These are phyloP conservation scores for Chelon labrosus DNA, from an alignment of 2,797 vertebrate genomes.

Conservation along the genomic window DNA sequence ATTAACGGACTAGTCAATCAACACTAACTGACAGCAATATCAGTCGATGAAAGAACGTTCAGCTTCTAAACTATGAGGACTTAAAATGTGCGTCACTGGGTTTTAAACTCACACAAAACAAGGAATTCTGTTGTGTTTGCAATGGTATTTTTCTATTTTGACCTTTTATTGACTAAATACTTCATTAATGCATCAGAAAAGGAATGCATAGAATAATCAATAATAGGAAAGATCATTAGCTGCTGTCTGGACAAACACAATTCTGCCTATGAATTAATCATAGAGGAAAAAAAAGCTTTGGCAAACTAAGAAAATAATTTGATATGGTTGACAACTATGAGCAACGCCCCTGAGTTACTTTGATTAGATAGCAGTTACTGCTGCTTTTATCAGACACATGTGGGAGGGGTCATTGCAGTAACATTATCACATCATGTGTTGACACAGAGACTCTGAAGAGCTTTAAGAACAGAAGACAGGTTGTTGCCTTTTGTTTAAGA, in stretches of 20 bases:
- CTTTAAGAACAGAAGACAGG: slow-evolving; percentile 20
- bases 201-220: neutral
- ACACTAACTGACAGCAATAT: neutral
- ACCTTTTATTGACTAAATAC: neutral
- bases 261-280: slow-evolving; percentile 51
- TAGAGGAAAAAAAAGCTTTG: slow-evolving; percentile 51
- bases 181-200: neutral
- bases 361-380: slow-evolving; percentile 70
- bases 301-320: slow-evolving; percentile 69
- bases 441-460: slow-evolving; percentile 40
- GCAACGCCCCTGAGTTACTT: slow-evolving; percentile 58
- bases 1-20: neutral
- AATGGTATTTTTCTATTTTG: neutral
- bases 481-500: slow-evolving; percentile 37
- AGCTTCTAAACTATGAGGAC: neutral
- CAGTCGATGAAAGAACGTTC: neutral
- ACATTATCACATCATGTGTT: slow-evolving; percentile 27
- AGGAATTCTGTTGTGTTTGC: neutral
- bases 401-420: slow-evolving; percentile 22
- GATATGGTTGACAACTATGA: slow-evolving; percentile 65
- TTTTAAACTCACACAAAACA: neutral
- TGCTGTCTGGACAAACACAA: slow-evolving; percentile 7
- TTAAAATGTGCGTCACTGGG: neutral
- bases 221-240: slow-evolving; percentile 1
- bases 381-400: slow-evolving; percentile 56